phyloP scores from a whole-genome alignment of 2,797 vertebrate genomes.

The Geotrypetes seraphini region DNA sequence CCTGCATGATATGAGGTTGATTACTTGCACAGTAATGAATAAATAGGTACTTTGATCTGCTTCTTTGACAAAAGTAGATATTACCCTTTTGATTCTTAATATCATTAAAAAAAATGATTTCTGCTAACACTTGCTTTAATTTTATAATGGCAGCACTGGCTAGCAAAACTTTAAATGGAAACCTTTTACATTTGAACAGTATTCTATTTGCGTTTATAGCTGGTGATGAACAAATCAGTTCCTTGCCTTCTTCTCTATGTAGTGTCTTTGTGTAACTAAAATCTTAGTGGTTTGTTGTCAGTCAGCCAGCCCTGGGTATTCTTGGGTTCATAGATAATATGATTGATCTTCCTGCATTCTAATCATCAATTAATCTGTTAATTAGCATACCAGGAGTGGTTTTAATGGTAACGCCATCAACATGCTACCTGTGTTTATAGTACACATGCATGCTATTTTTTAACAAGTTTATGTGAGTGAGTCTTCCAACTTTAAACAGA shows the following conservation, averaged over 20 bases:
- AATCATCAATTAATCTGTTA: slow-evolving; percentile 59
- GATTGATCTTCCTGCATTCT: slow-evolving; percentile 48
- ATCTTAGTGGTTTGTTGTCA: slow-evolving; percentile 22
- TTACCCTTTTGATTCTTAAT: too few species aligned
- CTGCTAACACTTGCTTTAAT: too few species aligned
- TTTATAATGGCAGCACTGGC: too few species aligned
- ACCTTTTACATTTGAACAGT: too few species aligned
- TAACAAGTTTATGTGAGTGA: slow-evolving; percentile 33
- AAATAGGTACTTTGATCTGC: too few species aligned
- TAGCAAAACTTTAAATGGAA: too few species aligned
- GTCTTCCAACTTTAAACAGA: slow-evolving; percentile 34
- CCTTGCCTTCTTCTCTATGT: slow-evolving; percentile 16
- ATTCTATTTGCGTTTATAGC: slow-evolving; percentile 8
- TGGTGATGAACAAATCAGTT: slow-evolving; percentile 8
- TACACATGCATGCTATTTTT: slow-evolving; percentile 33
- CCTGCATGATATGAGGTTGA: too few species aligned
- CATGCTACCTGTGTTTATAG: slow-evolving; percentile 40
- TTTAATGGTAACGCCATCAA: slow-evolving; percentile 47
- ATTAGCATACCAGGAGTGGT: slow-evolving; percentile 35
- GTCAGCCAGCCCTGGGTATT: slow-evolving; percentile 32
- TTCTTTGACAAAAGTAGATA: too few species aligned
- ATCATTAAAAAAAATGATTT: too few species aligned
- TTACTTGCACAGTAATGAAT: too few species aligned
- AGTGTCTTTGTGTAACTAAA: slow-evolving; percentile 12
- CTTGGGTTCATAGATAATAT: slow-evolving; percentile 30